phyloP scores from a whole-genome alignment of 2,797 vertebrate species.

The Enoplosus armatus region DNA sequence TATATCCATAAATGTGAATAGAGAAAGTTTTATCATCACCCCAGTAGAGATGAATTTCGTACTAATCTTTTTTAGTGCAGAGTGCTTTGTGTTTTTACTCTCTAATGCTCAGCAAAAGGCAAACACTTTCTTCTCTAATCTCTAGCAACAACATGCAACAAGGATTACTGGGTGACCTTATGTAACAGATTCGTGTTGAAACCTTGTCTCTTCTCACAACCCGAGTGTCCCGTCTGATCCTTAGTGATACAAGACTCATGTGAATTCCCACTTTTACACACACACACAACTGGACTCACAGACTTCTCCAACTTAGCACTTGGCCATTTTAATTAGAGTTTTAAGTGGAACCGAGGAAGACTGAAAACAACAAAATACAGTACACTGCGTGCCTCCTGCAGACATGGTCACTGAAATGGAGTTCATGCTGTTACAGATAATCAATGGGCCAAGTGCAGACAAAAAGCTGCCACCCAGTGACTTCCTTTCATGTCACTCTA shows the following conservation, averaged over 20 bases:
- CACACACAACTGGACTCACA: neutral
- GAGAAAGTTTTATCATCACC: constrained; percentile 15
- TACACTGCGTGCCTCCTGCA: neutral
- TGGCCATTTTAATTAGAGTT: neutral
- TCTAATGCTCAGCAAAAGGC: constrained; percentile 49
- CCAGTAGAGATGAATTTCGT: constrained; percentile 25
- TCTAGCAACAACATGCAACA: constrained; percentile 60
- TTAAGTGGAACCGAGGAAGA: neutral
- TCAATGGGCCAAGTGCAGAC: constrained; percentile 21
- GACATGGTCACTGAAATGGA: constrained; percentile 24
- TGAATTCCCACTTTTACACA: constrained; percentile 9
- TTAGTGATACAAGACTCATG: neutral
- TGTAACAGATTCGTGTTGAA: constrained; percentile 53
- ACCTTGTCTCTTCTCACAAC: constrained; percentile 33
- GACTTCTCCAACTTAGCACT: constrained; percentile 3
- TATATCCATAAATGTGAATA: constrained; percentile 15
- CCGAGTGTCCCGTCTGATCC: constrained; percentile 26
- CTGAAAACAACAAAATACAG: neutral
- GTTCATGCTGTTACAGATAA: constrained; percentile 29
- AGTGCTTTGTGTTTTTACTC: constrained; percentile 51
- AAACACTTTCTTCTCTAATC: constrained; percentile 67
- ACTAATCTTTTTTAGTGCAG: constrained; percentile 43
- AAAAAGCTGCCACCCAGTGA: constrained; percentile 10
- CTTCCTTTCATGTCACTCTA: constrained; percentile 11
- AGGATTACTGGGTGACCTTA: constrained; percentile 58